These are phyloP conservation scores for Resseliella maxima DNA, from an alignment of 2,888 invertebrate genomes.

Conservation along the genomic window DNA sequence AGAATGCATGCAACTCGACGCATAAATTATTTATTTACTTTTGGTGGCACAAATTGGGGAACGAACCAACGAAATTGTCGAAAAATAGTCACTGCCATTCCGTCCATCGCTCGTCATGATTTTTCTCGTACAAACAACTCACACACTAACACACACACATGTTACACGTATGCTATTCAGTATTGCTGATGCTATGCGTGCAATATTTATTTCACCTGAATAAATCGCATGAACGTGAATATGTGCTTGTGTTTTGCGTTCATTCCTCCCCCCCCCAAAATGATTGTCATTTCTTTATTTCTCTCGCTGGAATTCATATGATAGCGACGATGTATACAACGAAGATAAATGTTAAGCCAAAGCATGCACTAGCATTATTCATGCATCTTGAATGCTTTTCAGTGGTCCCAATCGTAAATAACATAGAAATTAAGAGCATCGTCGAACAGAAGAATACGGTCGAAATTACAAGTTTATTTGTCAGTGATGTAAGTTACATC, in stretches of 20 bases:
- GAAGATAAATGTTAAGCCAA: constrained; percentile 12
- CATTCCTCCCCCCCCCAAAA: not conserved
- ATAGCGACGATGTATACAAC: not conserved
- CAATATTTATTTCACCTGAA: constrained; percentile 16
- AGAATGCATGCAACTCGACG: not conserved
- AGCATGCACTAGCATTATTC: constrained; percentile 15
- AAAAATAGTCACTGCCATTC: not conserved
- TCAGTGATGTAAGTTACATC: not conserved
- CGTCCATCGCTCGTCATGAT: constrained; percentile 3
- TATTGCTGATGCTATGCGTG: constrained; percentile 15
- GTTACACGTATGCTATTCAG: not conserved
- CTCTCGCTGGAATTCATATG: not conserved
- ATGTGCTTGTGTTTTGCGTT: not conserved
- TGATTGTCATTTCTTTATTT: not conserved
- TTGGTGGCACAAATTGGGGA: constrained; percentile 22
- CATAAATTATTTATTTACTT: constrained; percentile 41
- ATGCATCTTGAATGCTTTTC: not conserved
- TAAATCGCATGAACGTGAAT: not conserved
- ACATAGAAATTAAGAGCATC: not conserved
- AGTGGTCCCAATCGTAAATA: constrained; percentile 11
- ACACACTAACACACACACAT: not conserved
- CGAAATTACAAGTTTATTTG: not conserved
- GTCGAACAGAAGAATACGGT: not conserved
- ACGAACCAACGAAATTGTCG: not conserved
- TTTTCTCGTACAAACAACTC: no score